Conservation (phyloP, 2,888 invertebrate species). For the Phaedon cochleariae region DNA sequence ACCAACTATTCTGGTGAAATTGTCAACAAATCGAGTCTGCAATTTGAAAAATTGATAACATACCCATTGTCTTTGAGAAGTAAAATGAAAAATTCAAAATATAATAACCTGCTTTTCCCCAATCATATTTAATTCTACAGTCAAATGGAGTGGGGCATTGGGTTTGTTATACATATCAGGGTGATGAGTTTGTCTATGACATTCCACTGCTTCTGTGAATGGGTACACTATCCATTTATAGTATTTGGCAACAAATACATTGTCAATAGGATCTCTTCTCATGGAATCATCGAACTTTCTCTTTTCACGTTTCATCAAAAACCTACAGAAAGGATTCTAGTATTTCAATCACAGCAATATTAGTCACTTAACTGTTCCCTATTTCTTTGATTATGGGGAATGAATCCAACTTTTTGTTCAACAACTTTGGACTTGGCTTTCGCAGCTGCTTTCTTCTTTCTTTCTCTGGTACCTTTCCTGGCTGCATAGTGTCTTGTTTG, state of each 20-base stretch:
- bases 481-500: constrained; percentile 71
- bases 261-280: constrained; percentile 67
- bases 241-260: constrained; percentile 70
- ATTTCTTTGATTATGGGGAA: constrained; percentile 74
- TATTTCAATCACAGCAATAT: background rate
- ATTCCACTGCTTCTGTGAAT: constrained; percentile 78
- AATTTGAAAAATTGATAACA: constrained; percentile 36
- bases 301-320: constrained; percentile 61
- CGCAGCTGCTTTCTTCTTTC: constrained; percentile 68
- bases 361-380: constrained; percentile 63
- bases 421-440: constrained; percentile 74
- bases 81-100: too few relatives aligned
- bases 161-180: constrained; percentile 83
- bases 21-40: constrained; percentile 74
- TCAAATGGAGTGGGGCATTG: constrained; percentile 73
- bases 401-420: constrained; percentile 77
- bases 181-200: constrained; percentile 83
- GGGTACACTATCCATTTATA: constrained; percentile 71
- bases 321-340: constrained; percentile 51
- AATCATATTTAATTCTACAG: constrained; percentile 83
- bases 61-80: background rate
- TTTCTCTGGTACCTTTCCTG: constrained; percentile 83
- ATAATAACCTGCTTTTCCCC: constrained; percentile 70
- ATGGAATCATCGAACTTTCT: constrained; percentile 70
- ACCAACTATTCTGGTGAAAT: constrained; percentile 72